Conservation (phyloP, 2,113 vertebrate genomes). For the Otocyon megalotis region DNA sequence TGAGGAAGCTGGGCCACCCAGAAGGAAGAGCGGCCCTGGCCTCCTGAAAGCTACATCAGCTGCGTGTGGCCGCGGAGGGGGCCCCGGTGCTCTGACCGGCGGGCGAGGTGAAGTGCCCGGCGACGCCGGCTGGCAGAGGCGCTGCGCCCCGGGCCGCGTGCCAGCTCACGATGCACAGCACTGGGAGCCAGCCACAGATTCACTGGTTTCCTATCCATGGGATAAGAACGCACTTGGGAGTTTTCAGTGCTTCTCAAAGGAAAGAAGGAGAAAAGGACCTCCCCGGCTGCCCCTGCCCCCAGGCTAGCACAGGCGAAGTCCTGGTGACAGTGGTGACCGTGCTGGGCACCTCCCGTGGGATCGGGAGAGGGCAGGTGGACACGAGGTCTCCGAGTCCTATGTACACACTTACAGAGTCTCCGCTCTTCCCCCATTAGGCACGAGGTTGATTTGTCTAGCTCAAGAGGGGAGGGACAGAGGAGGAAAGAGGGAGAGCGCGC, state of each 20-base stretch:
- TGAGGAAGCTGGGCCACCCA: conserved; percentile 54
- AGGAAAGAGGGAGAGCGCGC: background rate
- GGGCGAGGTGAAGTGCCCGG: background rate
- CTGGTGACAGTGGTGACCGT: conserved; percentile 61
- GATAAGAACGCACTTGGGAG: conserved; percentile 75
- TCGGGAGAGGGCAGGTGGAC: conserved; percentile 68
- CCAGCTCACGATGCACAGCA: conserved; percentile 53
- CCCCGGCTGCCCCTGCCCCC: conserved; percentile 56
- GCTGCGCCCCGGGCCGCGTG: background rate
- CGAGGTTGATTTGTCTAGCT: conserved; percentile 90
- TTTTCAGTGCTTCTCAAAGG: conserved; percentile 87
- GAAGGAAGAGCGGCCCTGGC: conserved; percentile 65
- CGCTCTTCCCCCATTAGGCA: conserved; percentile 87
- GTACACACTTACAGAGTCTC: conserved; percentile 87
- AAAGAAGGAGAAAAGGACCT: background rate
- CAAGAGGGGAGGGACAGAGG: conserved; percentile 76
- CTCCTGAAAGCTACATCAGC: background rate
- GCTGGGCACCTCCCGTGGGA: conserved; percentile 58
- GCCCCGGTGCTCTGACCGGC: too few species aligned
- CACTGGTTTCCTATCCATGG: conserved; percentile 81
- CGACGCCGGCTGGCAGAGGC: background rate
- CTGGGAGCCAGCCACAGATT: conserved; percentile 65
- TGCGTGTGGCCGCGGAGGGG: background rate
- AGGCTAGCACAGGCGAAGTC: conserved; percentile 70
- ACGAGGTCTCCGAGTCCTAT: conserved; percentile 83